phyloP scores from a whole-genome alignment of 2,888 invertebrate species.

The Galerucella nymphaeae region DNA sequence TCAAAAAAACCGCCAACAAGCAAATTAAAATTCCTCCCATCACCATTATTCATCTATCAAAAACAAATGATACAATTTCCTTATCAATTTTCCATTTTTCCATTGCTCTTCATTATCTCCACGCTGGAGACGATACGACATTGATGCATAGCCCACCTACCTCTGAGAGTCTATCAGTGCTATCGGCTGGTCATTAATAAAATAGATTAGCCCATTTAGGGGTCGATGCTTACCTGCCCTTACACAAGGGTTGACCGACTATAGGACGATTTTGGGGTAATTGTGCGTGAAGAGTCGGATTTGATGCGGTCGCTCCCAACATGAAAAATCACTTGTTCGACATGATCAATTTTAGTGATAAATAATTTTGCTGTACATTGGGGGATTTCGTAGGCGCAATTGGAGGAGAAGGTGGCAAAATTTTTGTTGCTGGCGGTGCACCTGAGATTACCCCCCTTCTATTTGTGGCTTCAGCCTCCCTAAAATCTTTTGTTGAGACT shows the following conservation, averaged over 20 bases:
- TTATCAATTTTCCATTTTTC: conserved; percentile 38
- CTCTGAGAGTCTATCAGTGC: conserved; percentile 36
- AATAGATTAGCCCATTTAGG: conserved; percentile 37
- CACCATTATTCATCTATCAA: conserved; percentile 18
- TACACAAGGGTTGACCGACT: conserved; percentile 20
- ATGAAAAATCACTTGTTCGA: conserved; percentile 1
- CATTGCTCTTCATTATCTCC: conserved; percentile 31
- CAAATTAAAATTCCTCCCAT: conserved; percentile 13
- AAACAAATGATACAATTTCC: conserved; percentile 35
- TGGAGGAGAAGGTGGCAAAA: too few species aligned
- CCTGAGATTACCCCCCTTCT: too few species aligned
- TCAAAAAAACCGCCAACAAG: background rate
- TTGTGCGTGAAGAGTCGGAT: conserved; percentile 11
- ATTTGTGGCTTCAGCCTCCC: too few species aligned
- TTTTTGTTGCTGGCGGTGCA: too few species aligned
- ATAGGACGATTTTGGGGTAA: conserved; percentile 12
- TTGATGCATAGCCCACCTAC: conserved; percentile 36
- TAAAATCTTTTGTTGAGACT: too few species aligned
- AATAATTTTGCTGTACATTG: too few species aligned
- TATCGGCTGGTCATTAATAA: conserved; percentile 39
- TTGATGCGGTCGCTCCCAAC: conserved; percentile 2
- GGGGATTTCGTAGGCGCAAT: too few species aligned
- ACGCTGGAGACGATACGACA: conserved; percentile 29
- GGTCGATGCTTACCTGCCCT: conserved; percentile 25
- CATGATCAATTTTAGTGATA: too few species aligned